Conservation (phyloP, 2,113 vertebrate species). For the Chaenocephalus aceratus region DNA sequence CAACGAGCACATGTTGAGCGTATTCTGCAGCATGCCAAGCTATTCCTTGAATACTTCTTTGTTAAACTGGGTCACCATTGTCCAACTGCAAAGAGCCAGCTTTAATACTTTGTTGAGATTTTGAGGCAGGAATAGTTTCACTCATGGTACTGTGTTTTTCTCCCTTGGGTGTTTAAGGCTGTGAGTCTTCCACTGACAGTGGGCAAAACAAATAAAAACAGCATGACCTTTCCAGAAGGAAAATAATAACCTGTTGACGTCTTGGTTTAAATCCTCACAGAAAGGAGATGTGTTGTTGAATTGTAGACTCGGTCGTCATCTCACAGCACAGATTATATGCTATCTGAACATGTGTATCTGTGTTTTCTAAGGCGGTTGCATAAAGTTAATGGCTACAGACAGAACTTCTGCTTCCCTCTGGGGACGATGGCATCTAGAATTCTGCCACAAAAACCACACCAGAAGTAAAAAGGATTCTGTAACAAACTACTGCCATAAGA, state of each 20-base stretch:
- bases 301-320: neutral
- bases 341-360: neutral
- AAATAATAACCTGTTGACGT: constrained; percentile 2
- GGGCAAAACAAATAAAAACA: constrained; percentile 35
- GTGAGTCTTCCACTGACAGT: constrained; percentile 14
- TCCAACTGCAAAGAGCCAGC: neutral
- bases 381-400: neutral
- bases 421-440: constrained; percentile 1
- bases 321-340: neutral
- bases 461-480: constrained; percentile 5
- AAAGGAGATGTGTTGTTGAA: neutral
- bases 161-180: constrained; percentile 30
- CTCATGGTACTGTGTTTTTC: constrained; percentile 25
- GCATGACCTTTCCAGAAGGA: constrained; percentile 40
- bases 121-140: neutral
- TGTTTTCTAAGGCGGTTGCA: neutral
- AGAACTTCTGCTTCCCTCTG: constrained; percentile 4
- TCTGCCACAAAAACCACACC: constrained; percentile 27
- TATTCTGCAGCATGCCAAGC: neutral
- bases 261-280: constrained; percentile 18
- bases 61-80: constrained; percentile 13
- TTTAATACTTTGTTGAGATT: neutral
- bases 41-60: neutral
- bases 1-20: neutral
- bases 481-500: constrained; percentile 2